Base-by-base conservation (phyloP, 2,797 vertebrate genomes). In the Megaceryle alcyon region DNA sequence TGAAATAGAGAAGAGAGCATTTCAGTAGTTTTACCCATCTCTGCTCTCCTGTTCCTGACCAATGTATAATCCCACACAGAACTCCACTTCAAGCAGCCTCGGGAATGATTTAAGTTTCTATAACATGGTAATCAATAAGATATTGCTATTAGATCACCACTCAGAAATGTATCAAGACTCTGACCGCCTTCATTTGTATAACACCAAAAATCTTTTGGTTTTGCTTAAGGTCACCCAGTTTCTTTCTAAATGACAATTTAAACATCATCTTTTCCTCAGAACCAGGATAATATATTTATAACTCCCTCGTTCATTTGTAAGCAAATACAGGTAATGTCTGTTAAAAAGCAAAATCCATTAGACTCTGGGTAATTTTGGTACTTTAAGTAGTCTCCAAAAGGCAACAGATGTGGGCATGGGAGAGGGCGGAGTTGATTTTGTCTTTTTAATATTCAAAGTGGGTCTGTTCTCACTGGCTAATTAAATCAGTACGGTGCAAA, bases 401-500 rank as follows among this genome's bases (percentile, higher is more conserved):
- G 89, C 89, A 94, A 96, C 91, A 94, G 96, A 91, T 96, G 95
- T 88, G 86, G 41, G 59, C 56, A 92, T 3, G 39, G 90, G 93
- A 83, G 93, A 93, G 68, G 93, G 86, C 86, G 48, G 41, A 80
- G 71, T 69, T 92, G 86, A 82, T 95, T 96, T 97, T 96, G 59
- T 95, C 92, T 86, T 95, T 87, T 91, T 94, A 94, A 96, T 94
- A 96, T 96, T 96, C 96, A 60, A 91, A 94, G 69, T 88, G 92
- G 94, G 64, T 94, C 86, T 96, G 88, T 94, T 96, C 86, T 96
- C 88, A 88, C 88, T 77, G 88, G 90, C 86, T 96, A 96, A 96
- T 97, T 95, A 96, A 96, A 97, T 96, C 94, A 94, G 86, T 46
- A 91, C 90, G 95, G 90, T 92, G 75, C 90, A 94, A 94, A 94